These are phyloP conservation scores for Acanthiza pusilla DNA, from an alignment of 2,797 vertebrate genomes.

Conservation along the genomic window DNA sequence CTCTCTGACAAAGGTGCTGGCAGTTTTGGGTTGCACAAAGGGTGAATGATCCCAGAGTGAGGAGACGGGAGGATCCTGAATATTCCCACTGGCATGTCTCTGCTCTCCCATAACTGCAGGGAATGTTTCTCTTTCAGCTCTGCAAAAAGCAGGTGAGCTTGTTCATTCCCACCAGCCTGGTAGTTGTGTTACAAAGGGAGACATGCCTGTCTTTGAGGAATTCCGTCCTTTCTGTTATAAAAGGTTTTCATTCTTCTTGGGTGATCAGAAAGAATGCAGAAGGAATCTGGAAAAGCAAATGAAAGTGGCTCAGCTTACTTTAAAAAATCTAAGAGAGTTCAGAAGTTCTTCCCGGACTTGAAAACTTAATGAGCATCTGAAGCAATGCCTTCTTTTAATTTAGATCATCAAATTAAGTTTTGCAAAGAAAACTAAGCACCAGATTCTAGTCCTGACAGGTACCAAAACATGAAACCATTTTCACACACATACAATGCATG, in stretches of 20 bases:
- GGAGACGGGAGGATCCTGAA: background rate
- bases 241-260: slow-evolving; percentile 38
- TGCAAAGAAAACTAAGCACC: background rate
- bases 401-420: background rate
- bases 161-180: background rate
- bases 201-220: slow-evolving; percentile 35
- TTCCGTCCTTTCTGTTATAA: background rate
- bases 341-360: background rate
- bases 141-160: background rate
- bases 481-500: background rate
- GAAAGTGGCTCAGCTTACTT: background rate
- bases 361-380: slow-evolving; percentile 25
- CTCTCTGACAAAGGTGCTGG: background rate
- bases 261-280: slow-evolving; percentile 51
- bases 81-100: background rate
- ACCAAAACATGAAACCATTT: background rate
- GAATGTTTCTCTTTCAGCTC: background rate
- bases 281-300: slow-evolving; percentile 34
- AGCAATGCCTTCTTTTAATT: slow-evolving; percentile 31
- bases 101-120: background rate
- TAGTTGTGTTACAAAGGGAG: slow-evolving; percentile 21
- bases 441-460: slow-evolving; percentile 35
- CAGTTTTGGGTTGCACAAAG: background rate
- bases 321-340: background rate
- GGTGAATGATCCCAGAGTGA: background rate